Percentiles rank a stretch among this genome's conserved stretches.
Conservation (phyloP, 2,113 vertebrate species). For the Tachycineta bicolor region DNA sequence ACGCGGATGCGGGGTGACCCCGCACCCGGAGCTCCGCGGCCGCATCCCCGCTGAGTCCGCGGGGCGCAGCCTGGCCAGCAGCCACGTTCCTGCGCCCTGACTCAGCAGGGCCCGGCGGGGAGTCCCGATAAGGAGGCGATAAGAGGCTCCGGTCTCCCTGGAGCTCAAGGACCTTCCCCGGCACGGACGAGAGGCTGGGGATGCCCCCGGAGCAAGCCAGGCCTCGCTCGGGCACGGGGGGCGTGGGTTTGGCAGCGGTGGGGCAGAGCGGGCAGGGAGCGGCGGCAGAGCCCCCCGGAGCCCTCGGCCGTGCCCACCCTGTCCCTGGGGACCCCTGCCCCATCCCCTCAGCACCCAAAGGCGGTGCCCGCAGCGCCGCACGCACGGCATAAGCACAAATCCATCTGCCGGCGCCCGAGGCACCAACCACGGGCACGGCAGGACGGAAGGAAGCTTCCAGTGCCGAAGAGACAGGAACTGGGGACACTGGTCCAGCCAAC, state of each 20-base stretch:
- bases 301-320: not conserved
- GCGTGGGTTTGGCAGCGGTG: not conserved
- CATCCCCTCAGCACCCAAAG: not conserved
- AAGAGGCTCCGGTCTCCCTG: not conserved
- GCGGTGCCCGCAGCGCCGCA: rapidly evolving
- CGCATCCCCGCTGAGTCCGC: not conserved
- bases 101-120: conserved; percentile 32
- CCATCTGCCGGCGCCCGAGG: not conserved
- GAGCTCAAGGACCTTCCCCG: conserved; percentile 19
- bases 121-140: conserved; percentile 42
- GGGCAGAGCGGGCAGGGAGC: not conserved
- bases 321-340: not conserved
- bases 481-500: not conserved
- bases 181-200: not conserved
- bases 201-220: not conserved
- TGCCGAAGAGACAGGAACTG: not conserved
- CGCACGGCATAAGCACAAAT: rapidly evolving
- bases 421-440: rapidly evolving
- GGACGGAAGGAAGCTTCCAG: rapidly evolving
- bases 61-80: not conserved
- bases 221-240: rapidly evolving
- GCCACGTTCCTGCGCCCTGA: conserved; percentile 54
- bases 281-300: rapidly evolving
- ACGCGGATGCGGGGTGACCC: not conserved
- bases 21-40: not conserved